Base-by-base conservation (phyloP, 2,797 vertebrate species). In the Borostomias antarcticus region DNA sequence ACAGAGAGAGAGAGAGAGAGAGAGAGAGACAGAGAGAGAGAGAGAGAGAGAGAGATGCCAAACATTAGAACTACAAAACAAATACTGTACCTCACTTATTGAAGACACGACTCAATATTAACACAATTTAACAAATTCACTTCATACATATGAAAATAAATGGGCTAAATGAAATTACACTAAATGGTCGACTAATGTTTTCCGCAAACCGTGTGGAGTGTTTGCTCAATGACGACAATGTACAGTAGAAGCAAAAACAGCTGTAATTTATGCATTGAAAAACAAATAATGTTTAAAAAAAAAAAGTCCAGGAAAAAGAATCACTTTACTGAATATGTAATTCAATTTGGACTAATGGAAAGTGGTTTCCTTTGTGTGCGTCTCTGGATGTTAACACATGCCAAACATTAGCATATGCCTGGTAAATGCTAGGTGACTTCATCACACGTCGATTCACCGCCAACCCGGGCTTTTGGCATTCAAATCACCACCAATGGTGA, bases 401-500 rank as follows among this genome's bases (percentile, higher is more conserved):
- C 47, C 53, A 62, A 66, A 69, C 50, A 75, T 81, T 75, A 70
- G 32, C 40, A 53, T 66, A 58, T 52, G 43, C 23, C 54, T 17
- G 58, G 57, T 28, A 77, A 72, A 81, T 76, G 64, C 53, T 65
- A 74, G 48, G 43, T 74, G 73, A 76, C 68, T 72, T 64, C 13
- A 56, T 29, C 63, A 58, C 69, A 71, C 53, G 75, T 71, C 25
- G 69, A 75, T 84, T 74, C 63, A 74, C 51, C 72, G 53, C 33
- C 63, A 80, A 72, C 58, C 57, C 52, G 37, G 59, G 73, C 74
- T 76, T 76, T 83, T 75, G 84, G 73, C 66, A 77, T 85, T 84
- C 70, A 80, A 79, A 82, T 83, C 62, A 66, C 64, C 72, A 58
- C 58, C 53, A 66, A 37, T 43, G 73, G 62, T 69, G 79, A 86